Conservation (phyloP, 2,797 vertebrate species). For the Epinephelus coioides region DNA sequence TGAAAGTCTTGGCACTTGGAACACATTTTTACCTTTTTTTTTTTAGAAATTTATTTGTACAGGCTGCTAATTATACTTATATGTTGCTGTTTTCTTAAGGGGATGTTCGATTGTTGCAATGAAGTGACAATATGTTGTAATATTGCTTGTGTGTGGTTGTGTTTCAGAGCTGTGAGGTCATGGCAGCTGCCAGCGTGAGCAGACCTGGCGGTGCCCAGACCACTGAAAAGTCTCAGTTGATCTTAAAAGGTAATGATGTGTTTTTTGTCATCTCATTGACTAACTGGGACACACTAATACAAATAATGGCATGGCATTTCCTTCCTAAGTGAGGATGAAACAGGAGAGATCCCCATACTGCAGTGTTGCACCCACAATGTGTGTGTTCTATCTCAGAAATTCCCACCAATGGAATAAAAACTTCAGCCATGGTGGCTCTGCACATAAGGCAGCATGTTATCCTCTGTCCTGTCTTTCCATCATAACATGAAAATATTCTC, state of each 20-base stretch:
- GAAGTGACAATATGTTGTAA: neutral
- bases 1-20: slow-evolving; percentile 23
- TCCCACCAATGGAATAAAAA: neutral
- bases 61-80: neutral
- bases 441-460: neutral
- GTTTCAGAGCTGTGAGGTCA: slow-evolving; percentile 89
- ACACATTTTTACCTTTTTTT: neutral
- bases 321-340: neutral
- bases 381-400: neutral
- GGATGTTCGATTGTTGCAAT: neutral
- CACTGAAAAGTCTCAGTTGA: slow-evolving; percentile 92
- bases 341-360: neutral
- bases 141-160: slow-evolving; percentile 41
- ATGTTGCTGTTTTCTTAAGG: neutral
- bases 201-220: slow-evolving; percentile 86
- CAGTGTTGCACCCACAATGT: neutral
- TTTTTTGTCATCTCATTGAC: neutral
- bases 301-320: neutral
- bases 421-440: neutral
- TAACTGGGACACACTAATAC: neutral
- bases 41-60: neutral
- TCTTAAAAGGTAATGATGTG: slow-evolving; percentile 90
- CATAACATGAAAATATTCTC: neutral
- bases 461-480: neutral
- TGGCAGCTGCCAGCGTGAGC: slow-evolving; percentile 93